Evolutionary conservation across 2,113 vertebrate species (phyloP), one percentile per base, ranked within the genome.

Genomic region (Dipodomys stephensi): DNA sequence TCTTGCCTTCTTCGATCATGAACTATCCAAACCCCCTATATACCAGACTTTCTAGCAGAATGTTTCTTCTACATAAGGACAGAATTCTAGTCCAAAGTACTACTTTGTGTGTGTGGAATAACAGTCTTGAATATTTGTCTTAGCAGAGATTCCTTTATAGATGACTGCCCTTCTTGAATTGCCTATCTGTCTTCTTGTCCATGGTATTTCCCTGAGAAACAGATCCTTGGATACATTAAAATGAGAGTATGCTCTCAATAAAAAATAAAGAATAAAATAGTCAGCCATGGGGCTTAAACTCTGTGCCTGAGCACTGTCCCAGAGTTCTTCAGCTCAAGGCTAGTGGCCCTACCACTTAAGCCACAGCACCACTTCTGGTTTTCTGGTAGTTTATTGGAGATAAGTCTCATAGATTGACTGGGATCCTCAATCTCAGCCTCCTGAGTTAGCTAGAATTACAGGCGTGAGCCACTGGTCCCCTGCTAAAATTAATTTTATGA

Each of bases 61-160:
- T 23, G 22, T 80, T 65, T 69, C 28, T 62, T 79, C 80, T 12
- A n/a, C 71, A 80, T 30, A 85, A 87, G 72, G 23, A 72, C 74
- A 83, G 44, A 86, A 80, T 92, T 96, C 35, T 73, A 77, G 64
- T 30, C 20, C 15, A 62, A 46, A 90, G 83, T 13, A 71, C 18
- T 44, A 32, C 46, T 65, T 62, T 49, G 12, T 1, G n/a, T n/a
- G n/a, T 4, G 19, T 32, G 53, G 53, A 79, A 67, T 25, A 67
- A 28, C 25, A 49, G 44, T 74, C 88, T 94, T 85, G 23, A 57
- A 76, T 65, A 49, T 84, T 80, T 78, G n/a, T 92, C 23, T 92
- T 84, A 86, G 30, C 65, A 92, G 12, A 62, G 27, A 89, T 35
- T 27, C 20, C 49, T 94, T 71, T 84, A 49, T 7, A 25, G 18